phyloP scores from a whole-genome alignment of 2,888 invertebrate species.

The Chrysina gloriosa region DNA sequence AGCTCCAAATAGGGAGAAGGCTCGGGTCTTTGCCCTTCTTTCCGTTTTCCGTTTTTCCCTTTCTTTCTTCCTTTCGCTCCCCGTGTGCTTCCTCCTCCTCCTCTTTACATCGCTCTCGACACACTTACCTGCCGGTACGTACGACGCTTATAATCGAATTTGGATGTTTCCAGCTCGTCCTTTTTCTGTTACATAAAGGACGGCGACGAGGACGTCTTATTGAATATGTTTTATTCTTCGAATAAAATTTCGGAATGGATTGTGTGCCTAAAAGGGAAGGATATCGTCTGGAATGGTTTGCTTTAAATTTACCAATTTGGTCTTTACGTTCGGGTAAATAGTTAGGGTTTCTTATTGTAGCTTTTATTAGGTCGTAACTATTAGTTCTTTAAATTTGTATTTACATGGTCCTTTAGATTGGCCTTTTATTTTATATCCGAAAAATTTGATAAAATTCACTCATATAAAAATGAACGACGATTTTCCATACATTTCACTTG shows the following conservation, averaged over 20 bases:
- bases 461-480: no score
- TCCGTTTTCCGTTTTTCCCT: constrained; percentile 12
- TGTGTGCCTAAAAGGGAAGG: no score
- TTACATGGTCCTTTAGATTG: no score
- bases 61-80: constrained; percentile 26
- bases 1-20: constrained; percentile 55
- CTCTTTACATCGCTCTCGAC: constrained; percentile 7
- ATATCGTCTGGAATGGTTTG: no score
- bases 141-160: constrained; percentile 21
- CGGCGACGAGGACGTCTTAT: not conserved
- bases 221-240: constrained; percentile 14
- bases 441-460: no score
- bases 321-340: no score
- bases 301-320: no score
- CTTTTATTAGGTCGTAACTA: no score
- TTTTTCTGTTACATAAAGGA: not conserved
- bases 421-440: no score
- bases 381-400: no score
- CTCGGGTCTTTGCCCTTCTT: constrained; percentile 45
- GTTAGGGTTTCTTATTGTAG: no score
- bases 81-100: not conserved
- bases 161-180: not conserved
- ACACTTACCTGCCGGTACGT: constrained; percentile 1
- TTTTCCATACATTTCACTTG: no score
- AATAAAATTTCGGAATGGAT: not conserved